phyloP scores from a whole-genome alignment of 2,113 vertebrate species.

The Dunckerocampus dactyliophorus region DNA sequence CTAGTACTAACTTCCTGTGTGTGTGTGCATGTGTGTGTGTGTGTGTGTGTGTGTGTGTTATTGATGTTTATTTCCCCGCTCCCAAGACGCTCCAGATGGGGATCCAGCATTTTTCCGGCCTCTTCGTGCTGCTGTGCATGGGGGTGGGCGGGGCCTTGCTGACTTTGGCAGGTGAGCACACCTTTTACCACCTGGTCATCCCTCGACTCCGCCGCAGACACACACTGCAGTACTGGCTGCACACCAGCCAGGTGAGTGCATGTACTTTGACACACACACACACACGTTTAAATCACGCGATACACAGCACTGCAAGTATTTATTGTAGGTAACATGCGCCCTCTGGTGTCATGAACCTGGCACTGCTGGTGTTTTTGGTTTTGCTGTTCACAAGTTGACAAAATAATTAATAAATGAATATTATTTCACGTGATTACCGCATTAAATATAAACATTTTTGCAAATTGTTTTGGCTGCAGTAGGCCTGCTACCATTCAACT shows the following conservation, averaged over 20 bases:
- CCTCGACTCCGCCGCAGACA: conserved; percentile 80
- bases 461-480: too few relatives aligned
- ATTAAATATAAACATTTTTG: too few relatives aligned
- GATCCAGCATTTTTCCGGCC: conserved; percentile 89
- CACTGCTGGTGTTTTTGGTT: background rate
- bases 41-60: too few relatives aligned
- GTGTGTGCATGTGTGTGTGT: too few relatives aligned
- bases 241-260: conserved; percentile 86
- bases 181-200: conserved; percentile 84
- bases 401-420: background rate
- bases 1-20: background rate
- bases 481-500: too few relatives aligned
- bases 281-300: background rate
- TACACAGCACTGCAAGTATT: background rate
- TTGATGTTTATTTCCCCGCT: background rate
- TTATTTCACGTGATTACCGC: too few relatives aligned
- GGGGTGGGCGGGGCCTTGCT: conserved; percentile 87
- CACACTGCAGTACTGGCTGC: conserved; percentile 88
- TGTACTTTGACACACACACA: background rate
- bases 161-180: conserved; percentile 82
- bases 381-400: too few relatives aligned
- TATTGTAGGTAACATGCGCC: conserved; percentile 22
- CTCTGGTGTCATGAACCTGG: conserved; percentile 45
- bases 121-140: conserved; percentile 89
- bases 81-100: conserved; percentile 90